Percentiles rank a stretch among this genome's conserved stretches.
Conservation (phyloP, 2,888 invertebrate species). For the Tethea ocularis region DNA sequence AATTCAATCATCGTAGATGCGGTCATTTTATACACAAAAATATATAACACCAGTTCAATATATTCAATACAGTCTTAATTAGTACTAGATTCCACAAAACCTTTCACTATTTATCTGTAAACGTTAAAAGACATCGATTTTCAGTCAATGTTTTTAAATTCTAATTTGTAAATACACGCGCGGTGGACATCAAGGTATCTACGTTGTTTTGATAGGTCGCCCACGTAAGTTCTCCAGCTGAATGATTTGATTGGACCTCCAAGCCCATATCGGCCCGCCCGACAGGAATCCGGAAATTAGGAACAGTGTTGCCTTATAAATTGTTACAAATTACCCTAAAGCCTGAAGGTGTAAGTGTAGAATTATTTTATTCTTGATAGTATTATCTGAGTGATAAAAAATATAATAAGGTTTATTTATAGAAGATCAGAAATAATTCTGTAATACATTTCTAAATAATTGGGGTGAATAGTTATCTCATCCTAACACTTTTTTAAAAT, state of each 20-base stretch:
- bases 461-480: too few species aligned
- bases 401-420: too few species aligned
- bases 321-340: not conserved
- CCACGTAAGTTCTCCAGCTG: conserved; percentile 59
- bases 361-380: not conserved
- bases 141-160: conserved; percentile 54
- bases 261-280: conserved; percentile 47
- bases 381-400: too few species aligned
- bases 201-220: conserved; percentile 61
- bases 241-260: conserved; percentile 65
- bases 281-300: conserved; percentile 48
- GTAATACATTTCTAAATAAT: too few species aligned
- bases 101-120: conserved; percentile 40
- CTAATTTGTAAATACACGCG: conserved; percentile 55
- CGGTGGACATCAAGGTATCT: conserved; percentile 32
- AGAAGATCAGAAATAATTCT: too few species aligned
- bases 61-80: conserved; percentile 35
- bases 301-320: conserved; percentile 37
- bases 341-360: too few species aligned
- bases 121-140: conserved; percentile 41
- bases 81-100: conserved; percentile 36
- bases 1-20: conserved; percentile 85
- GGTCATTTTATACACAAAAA: conserved; percentile 68
- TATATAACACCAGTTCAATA: conserved; percentile 48
- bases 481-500: too few species aligned